Conservation (phyloP, 2,888 invertebrate species). For the Aradus depressus region DNA sequence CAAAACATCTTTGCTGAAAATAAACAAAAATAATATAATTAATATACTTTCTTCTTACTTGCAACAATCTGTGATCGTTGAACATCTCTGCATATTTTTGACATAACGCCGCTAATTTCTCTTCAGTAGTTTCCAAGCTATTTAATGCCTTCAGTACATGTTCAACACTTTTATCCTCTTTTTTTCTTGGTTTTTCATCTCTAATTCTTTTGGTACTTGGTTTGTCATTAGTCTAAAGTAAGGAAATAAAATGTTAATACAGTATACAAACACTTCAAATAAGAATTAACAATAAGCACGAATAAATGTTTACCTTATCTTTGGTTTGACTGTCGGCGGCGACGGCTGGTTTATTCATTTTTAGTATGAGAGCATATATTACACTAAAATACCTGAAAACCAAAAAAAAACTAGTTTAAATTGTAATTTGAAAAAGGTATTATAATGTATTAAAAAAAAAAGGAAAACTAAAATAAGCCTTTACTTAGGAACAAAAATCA, state of each 20-base stretch:
- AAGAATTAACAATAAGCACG: background rate
- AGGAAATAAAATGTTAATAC: background rate
- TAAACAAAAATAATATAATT: too few relatives aligned
- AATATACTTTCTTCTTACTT: constrained; percentile 40
- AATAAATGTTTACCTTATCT: constrained; percentile 9
- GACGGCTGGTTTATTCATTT: constrained; percentile 14
- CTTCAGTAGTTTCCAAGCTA: constrained; percentile 47
- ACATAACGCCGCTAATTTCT: constrained; percentile 56
- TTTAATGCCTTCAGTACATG: constrained; percentile 54
- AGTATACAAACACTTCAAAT: background rate
- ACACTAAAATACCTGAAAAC: constrained; percentile 6
- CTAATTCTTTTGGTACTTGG: constrained; percentile 19
- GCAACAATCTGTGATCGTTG: constrained; percentile 56
- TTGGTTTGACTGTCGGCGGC: constrained; percentile 16
- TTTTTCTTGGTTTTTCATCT: constrained; percentile 39
- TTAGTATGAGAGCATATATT: constrained; percentile 5
- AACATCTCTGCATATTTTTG: constrained; percentile 66
- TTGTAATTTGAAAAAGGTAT: too few relatives aligned
- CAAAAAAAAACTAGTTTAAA: too few relatives aligned
- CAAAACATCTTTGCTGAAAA: background rate
- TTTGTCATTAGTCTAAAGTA: constrained; percentile 10
- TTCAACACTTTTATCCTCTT: constrained; percentile 51
- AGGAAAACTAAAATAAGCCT: too few relatives aligned
- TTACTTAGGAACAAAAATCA: too few relatives aligned
- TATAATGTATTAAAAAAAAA: too few relatives aligned